phyloP scores from a whole-genome alignment of 2,113 vertebrate genomes.

The Lepidothrix coronata region DNA sequence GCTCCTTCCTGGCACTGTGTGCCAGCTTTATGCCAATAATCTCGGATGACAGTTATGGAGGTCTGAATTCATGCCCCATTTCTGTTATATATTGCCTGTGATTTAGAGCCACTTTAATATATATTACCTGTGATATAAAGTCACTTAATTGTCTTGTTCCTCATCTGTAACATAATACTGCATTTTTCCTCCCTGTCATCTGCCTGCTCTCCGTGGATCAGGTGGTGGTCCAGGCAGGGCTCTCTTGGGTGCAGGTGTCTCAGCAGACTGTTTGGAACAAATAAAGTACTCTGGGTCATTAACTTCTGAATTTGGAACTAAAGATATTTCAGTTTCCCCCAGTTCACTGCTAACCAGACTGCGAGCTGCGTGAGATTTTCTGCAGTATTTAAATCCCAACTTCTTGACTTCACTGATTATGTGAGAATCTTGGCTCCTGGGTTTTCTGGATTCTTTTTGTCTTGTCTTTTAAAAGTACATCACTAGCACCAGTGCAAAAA shows the following conservation, averaged over 20 bases:
- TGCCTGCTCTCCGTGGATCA: not conserved
- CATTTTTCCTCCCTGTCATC: not conserved
- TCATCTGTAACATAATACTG: not conserved
- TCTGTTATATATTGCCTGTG: not conserved
- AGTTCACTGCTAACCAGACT: not conserved
- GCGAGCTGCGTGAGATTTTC: not conserved
- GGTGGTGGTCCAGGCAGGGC: not conserved
- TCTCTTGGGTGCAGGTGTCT: not conserved
- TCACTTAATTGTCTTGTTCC: not conserved
- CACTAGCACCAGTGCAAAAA: not conserved
- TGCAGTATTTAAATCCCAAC: not conserved
- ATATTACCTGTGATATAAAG: not conserved
- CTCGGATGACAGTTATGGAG: not conserved
- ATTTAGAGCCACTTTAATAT: conserved; percentile 10
- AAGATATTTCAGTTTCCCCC: not conserved
- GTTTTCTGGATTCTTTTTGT: not conserved
- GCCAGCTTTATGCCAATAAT: not conserved
- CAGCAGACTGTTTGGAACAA: not conserved
- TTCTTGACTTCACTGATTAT: not conserved
- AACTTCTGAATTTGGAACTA: not conserved
- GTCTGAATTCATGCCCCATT: not conserved
- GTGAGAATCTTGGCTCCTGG: not conserved
- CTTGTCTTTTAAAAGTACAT: not conserved
- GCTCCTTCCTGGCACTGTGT: not conserved
- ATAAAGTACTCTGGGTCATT: not conserved